These are phyloP conservation scores for Harpegnathos saltator DNA, from an alignment of 1,140 invertebrate genomes.

Conservation along the genomic window DNA sequence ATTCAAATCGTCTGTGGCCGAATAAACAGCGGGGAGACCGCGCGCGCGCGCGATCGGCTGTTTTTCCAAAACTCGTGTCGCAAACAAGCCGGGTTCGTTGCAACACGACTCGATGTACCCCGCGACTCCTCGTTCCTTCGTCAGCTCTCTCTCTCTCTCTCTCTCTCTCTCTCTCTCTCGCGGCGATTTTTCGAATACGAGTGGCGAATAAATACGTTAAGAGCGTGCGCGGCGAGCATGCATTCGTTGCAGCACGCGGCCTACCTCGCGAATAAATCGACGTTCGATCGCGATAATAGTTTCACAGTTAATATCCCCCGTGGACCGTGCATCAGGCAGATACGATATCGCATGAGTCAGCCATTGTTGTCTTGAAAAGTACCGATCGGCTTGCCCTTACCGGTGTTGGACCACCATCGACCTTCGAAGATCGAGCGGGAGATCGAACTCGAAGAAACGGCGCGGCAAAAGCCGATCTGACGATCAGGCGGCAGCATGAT, in stretches of 20 bases:
- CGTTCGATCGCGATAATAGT: slow-evolving; percentile 61
- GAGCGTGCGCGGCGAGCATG: not conserved
- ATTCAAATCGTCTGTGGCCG: slow-evolving; percentile 51
- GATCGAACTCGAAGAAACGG: slow-evolving; percentile 41
- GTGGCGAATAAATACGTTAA: slow-evolving; percentile 18
- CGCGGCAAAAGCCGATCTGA: slow-evolving; percentile 37
- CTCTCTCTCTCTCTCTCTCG: not conserved
- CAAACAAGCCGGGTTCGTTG: not conserved
- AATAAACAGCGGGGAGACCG: slow-evolving; percentile 37
- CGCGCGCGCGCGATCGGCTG: no score
- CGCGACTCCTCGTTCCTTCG: not conserved
- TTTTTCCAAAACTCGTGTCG: slow-evolving; percentile 30
- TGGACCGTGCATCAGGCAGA: slow-evolving; percentile 49
- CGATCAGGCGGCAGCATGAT: slow-evolving; percentile 30
- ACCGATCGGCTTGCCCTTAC: slow-evolving; percentile 57
- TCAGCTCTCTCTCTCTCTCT: no score
- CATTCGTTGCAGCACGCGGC: slow-evolving; percentile 3
- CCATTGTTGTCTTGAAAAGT: slow-evolving; percentile 72
- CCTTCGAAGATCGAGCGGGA: slow-evolving; percentile 57
- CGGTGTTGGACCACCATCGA: slow-evolving; percentile 57
- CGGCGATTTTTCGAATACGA: slow-evolving; percentile 2
- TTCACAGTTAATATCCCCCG: slow-evolving; percentile 55
- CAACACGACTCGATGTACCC: no score
- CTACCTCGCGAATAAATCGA: slow-evolving; percentile 33
- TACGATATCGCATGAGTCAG: slow-evolving; percentile 71